Evolutionary conservation across 2,888 invertebrate species (phyloP).

Genomic region (Acanthosepion lycidas): DNA sequence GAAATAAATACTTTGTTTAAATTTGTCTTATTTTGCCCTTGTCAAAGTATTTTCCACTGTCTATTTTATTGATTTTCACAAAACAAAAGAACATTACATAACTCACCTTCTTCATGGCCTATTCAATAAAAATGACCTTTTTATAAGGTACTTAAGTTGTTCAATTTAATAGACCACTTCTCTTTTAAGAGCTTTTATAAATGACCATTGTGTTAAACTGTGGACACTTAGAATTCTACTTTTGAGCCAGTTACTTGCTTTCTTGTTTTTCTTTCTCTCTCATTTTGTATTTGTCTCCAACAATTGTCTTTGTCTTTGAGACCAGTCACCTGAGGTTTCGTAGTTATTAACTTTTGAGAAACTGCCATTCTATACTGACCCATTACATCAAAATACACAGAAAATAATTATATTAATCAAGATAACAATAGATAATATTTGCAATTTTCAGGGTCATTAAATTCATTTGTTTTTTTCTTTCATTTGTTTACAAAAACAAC

Average conservation of each 20-base stretch:
- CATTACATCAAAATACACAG: too few species aligned
- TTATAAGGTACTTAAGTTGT: background rate
- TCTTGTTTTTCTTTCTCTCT: background rate
- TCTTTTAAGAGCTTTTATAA: background rate
- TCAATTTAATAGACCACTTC: background rate
- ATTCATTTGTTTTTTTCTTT: too few species aligned
- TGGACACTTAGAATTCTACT: background rate
- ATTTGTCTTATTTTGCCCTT: too few species aligned
- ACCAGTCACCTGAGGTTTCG: too few species aligned
- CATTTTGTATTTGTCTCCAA: background rate
- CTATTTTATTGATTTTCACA: background rate
- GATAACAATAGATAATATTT: too few species aligned
- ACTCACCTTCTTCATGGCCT: background rate
- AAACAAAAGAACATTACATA: background rate
- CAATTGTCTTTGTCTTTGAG: too few species aligned
- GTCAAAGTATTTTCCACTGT: background rate
- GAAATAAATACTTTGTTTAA: too few species aligned
- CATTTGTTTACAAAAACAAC: too few species aligned
- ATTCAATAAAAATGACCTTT: background rate
- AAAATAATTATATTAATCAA: too few species aligned
- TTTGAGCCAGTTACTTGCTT: background rate
- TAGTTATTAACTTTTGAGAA: too few species aligned
- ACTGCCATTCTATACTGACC: too few species aligned
- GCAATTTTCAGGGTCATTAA: too few species aligned
- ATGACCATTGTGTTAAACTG: background rate